Evolutionary conservation across 2,797 vertebrate genomes (phyloP), one percentile per base, ranked within the genome.

Genomic region (Sparidentex hasta): DNA sequence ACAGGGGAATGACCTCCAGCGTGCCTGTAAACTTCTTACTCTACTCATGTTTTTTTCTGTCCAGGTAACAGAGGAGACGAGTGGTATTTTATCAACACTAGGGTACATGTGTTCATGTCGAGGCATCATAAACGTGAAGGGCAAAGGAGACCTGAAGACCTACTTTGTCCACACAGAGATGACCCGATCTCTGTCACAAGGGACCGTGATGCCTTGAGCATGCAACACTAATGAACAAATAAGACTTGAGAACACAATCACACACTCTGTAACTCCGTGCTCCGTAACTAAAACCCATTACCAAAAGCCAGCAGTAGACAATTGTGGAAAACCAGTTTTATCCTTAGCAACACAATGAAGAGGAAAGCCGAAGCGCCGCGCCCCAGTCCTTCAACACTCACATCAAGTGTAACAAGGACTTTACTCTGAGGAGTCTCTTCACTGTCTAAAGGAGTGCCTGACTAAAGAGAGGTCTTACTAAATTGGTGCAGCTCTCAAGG

Each of bases 81-180:
- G 95, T 84, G 84, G 93, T 0, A 88, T 97, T 84, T 92, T 99
- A 21, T 94, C 96, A 71, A 95, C 94, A 0, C 87, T 99, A 5
- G 98, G 98, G 2, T 99, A 99, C 93, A 95, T 97, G 72, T 99
- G 98, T 84, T 97, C 97, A 0, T 99, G 98, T 78, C 96, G 98
- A 17, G 98, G 98, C 76, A 96, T 99, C 90, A 99, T 99, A 91
- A 99, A 99, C 0, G 98, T 99, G 67, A 99, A 99, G 93, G 98
- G 98, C 72, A 99, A 99, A 90, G 98, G 98, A 54, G 97, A 99
- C 58, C 86, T 99, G 90, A 98, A 97, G 94, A 99, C 98, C 13
- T 99, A 96, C 91, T 99, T 98, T 78, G 97, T 99, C 74, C 97
- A 97, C 95, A 98, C 98, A 0, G 98, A 99, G 93, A 98, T 99